Conservation (phyloP, 2,113 vertebrate species). For the Peromyscus maniculatus region DNA sequence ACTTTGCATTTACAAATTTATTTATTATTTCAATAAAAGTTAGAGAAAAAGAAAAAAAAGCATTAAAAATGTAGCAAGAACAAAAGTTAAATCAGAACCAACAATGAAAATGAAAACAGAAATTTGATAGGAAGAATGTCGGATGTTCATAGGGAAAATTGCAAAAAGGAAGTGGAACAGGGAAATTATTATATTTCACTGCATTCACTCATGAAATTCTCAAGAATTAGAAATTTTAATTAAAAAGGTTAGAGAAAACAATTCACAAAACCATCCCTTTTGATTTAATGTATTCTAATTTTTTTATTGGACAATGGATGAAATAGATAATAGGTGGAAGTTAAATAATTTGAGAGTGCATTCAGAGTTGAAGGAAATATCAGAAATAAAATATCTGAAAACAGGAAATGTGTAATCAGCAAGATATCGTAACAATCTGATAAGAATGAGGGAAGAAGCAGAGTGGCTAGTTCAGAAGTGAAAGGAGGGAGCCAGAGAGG, state of each 20-base stretch:
- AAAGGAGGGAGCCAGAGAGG: not conserved
- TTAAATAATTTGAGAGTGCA: not conserved
- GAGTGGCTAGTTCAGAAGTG: not conserved
- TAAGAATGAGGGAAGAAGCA: not conserved
- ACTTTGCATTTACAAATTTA: not conserved
- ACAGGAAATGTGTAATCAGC: not conserved
- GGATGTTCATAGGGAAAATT: too few species aligned
- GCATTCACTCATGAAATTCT: not conserved
- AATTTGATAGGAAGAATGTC: not conserved
- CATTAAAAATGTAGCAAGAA: not conserved
- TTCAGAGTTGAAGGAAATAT: not conserved
- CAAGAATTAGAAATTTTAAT: not conserved
- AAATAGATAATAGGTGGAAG: not conserved
- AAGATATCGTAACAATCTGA: not conserved
- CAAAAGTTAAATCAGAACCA: not conserved
- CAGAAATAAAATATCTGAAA: not conserved
- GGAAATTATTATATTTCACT: not conserved
- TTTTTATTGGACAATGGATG: conserved; percentile 8
- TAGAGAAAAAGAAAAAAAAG: not conserved
- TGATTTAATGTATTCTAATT: not conserved
- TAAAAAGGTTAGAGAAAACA: not conserved
- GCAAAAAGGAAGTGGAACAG: not conserved
- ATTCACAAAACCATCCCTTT: not conserved
- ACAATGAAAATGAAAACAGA: not conserved
- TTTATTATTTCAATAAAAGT: not conserved